A percentile compares a stretch with the other conserved stretches of the same genome.
These are phyloP conservation scores for Lepidurus arcticus DNA, from an alignment of 1,140 invertebrate species.

Conservation along the genomic window DNA sequence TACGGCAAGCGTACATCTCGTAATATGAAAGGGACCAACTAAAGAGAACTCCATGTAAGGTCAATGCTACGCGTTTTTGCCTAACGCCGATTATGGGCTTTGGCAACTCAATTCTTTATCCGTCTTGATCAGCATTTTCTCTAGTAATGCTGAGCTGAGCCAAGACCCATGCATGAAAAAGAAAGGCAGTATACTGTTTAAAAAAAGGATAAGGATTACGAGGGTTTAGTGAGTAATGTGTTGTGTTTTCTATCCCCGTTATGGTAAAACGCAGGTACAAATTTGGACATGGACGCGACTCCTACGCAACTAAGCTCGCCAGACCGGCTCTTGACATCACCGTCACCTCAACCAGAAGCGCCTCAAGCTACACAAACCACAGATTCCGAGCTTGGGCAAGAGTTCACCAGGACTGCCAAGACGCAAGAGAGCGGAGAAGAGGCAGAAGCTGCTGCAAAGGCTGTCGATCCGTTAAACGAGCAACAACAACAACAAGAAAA, in stretches of 20 bases:
- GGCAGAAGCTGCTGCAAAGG: neutral
- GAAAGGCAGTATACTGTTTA: too few species aligned
- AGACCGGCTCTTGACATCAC: neutral
- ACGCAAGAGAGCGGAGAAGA: neutral
- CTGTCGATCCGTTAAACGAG: neutral
- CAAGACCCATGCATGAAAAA: too few species aligned
- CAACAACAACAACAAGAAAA: neutral
- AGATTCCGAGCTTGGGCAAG: neutral
- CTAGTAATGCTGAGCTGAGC: too few species aligned
- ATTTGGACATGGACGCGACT: neutral
- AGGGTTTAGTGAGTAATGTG: neutral
- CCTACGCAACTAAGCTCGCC: constrained; percentile 14
- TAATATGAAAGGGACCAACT: too few species aligned
- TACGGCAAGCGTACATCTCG: neutral
- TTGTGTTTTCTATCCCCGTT: neutral
- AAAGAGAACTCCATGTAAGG: neutral
- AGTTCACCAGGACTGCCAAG: neutral
- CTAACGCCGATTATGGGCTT: neutral
- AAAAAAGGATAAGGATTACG: neutral
- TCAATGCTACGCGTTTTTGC: neutral
- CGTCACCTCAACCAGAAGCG: neutral
- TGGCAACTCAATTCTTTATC: neutral
- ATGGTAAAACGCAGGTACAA: neutral
- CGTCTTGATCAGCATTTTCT: neutral
- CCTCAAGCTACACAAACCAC: neutral